Base-by-base conservation (phyloP, 2,797 vertebrate species). In the Cuculus canorus region DNA sequence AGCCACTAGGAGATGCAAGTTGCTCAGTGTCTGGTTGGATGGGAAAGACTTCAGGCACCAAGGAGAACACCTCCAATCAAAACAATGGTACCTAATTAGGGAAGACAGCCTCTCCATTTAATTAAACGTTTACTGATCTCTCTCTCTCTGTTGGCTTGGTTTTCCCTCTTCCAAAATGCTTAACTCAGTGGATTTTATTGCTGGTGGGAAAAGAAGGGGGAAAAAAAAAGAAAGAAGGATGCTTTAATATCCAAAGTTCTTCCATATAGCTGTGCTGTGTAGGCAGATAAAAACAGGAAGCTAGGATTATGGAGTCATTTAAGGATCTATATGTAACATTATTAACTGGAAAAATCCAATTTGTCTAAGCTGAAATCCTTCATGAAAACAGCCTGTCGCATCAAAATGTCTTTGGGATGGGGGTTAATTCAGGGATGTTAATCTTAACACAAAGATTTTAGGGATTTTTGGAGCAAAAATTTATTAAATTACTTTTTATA, bases 1-100 rank as follows among this genome's bases (percentile, higher is more conserved):
- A 41, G 75, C 93, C 81, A 10, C 92, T 65, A 91, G 96, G 95
- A 93, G 93, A 75, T 92, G 88, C 92, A 80, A 76, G 77, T 4
- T 86, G 45, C 68, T 84, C 83, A 53, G n/a, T 7, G 28, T 83
- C 77, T 59, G 64, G 54, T 79, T 2, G 0, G 47, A 25, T 43
- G 56, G 64, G 25, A 45, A 48, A 57, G 21, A 8, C 23, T 75
- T 60, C 15, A 39, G 52, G 24, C 71, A 23, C 21, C 54, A 23
- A 33, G 13, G 23, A 50, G 65, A 86, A 57, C 2, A 4, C 28
- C 57, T 56, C 33, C 12, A 30, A 11, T 33, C 52, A 53, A 66
- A 92, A 76, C 2, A 48, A 23, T 0, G 0, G n/a, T 24, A 28
- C 35, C 16, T 73, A 39, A 86, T 76, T 72, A 88, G 43, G 71